phyloP scores from a whole-genome alignment of 2,113 vertebrate species.

The Phalacrocorax pelagicus region DNA sequence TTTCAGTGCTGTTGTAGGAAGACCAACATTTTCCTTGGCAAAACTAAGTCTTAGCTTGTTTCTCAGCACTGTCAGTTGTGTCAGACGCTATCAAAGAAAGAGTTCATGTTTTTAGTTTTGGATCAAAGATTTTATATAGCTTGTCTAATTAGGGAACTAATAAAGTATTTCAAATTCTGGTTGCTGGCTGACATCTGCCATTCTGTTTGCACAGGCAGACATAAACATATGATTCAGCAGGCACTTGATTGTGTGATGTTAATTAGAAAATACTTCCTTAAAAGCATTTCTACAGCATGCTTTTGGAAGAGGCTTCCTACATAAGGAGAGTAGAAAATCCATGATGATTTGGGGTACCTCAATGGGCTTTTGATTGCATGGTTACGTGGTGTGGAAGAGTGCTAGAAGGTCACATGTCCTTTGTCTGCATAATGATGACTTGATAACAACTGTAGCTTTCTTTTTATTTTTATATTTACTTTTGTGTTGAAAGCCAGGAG shows the following conservation, averaged over 20 bases:
- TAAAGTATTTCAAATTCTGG: slow-evolving; percentile 31
- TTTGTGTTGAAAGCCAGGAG: background rate
- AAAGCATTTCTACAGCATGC: background rate
- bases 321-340: background rate
- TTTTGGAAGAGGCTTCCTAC: slow-evolving; percentile 2
- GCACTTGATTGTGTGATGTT: background rate
- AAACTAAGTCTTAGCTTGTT: background rate
- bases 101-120: background rate
- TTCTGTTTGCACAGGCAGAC: background rate
- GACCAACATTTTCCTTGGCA: background rate
- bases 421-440: background rate
- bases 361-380: background rate
- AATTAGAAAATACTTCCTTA: slow-evolving; percentile 42
- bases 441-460: background rate
- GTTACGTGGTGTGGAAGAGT: background rate
- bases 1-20: background rate
- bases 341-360: slow-evolving; percentile 43
- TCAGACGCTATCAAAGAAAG: background rate
- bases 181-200: background rate
- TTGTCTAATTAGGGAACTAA: background rate
- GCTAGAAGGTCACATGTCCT: background rate
- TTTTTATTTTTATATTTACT: background rate
- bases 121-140: background rate
- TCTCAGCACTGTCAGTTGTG: background rate
- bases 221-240: slow-evolving; percentile 47